Conservation (phyloP, 1,140 invertebrate genomes). For the Panonychus citri region DNA sequence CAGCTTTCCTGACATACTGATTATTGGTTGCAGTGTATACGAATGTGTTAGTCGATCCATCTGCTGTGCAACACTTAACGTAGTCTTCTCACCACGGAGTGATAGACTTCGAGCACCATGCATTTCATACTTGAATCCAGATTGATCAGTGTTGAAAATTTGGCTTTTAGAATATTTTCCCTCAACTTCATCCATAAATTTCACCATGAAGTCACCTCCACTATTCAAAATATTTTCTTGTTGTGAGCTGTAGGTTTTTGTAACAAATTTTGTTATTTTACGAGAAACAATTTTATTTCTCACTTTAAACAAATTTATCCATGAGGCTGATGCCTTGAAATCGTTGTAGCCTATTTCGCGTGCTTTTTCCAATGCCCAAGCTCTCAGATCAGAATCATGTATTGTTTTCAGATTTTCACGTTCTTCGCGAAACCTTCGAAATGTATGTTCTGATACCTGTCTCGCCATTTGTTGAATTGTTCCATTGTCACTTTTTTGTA, state of each 20-base stretch:
- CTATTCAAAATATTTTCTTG: not conserved
- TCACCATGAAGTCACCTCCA: not conserved
- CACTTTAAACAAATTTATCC: not conserved
- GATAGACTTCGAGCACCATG: not conserved
- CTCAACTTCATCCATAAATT: not conserved
- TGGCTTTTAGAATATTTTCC: not conserved
- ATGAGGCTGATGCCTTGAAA: not conserved
- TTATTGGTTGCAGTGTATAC: not conserved
- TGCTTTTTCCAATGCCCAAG: not conserved
- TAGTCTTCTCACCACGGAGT: not conserved
- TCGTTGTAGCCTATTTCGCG: not conserved
- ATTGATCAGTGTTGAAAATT: not conserved
- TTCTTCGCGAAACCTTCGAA: not conserved
- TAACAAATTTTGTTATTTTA: not conserved
- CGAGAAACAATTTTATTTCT: not conserved
- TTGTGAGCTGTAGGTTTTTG: not conserved
- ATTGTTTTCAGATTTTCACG: not conserved
- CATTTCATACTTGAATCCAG: not conserved
- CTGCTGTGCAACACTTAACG: not conserved
- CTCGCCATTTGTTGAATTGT: too few species aligned
- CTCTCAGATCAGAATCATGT: not conserved
- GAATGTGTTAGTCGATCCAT: not conserved
- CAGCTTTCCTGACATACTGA: not conserved
- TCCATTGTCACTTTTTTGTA: too few species aligned
- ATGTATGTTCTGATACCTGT: too few species aligned